phyloP scores from a whole-genome alignment of 2,797 vertebrate species.

The Allobates femoralis region DNA sequence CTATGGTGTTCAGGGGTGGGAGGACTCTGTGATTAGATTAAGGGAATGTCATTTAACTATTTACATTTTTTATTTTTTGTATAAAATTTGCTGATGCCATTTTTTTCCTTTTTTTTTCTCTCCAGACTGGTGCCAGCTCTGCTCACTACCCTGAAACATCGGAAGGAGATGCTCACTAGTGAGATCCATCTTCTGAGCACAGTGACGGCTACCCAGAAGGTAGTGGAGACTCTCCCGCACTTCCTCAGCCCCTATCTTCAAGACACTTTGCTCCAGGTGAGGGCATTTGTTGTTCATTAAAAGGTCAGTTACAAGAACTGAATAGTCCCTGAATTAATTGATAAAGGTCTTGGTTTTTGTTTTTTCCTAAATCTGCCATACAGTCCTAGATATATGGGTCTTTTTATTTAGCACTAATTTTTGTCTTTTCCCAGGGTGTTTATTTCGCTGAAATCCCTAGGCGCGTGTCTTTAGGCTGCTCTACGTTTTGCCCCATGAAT shows the following conservation, averaged over 20 bases:
- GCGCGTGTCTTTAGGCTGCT: no score
- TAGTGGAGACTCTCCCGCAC: conserved; percentile 86
- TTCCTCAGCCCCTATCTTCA: conserved; percentile 95
- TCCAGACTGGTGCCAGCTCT: conserved; percentile 88
- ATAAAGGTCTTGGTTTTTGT: no score
- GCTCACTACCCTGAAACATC: conserved; percentile 76
- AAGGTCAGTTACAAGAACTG: neutral
- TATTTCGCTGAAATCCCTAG: no score
- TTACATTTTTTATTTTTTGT: no score
- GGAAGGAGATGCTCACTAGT: conserved; percentile 80
- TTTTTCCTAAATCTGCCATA: no score
- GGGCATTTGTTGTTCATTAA: conserved; percentile 19
- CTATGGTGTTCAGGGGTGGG: no score
- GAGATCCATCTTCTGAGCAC: conserved; percentile 91
- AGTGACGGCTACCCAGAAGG: conserved; percentile 86
- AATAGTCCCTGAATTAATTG: neutral
- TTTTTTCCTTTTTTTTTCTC: neutral
- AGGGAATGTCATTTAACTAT: no score
- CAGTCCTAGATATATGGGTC: no score
- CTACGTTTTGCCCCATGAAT: no score
- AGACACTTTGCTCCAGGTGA: conserved; percentile 80
- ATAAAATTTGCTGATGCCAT: neutral
- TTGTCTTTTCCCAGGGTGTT: no score
- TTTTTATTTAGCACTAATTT: no score
- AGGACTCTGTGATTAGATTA: no score